Percentiles rank a stretch among this genome's conserved stretches.
These are phyloP conservation scores for Clistopyga incitator DNA, from an alignment of 2,888 invertebrate genomes.

Conservation along the genomic window DNA sequence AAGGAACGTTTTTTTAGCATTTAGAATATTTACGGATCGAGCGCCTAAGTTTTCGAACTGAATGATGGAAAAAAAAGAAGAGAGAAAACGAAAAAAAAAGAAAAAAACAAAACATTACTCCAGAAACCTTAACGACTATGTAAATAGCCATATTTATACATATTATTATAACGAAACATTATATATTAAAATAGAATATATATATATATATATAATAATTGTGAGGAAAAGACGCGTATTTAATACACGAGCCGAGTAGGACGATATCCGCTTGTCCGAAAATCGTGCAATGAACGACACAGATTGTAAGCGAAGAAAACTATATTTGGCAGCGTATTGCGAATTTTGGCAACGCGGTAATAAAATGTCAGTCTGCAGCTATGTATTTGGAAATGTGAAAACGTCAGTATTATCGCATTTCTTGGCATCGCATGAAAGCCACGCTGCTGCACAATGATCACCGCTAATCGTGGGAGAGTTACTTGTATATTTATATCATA, in stretches of 20 bases:
- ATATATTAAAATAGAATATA: slow-evolving; percentile 51
- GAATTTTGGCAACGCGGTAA: slow-evolving; percentile 18
- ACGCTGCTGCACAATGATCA: slow-evolving; percentile 26
- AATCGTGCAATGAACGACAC: slow-evolving; percentile 55
- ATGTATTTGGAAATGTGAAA: slow-evolving; percentile 26
- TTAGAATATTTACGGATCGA: not conserved
- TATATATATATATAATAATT: slow-evolving; percentile 52
- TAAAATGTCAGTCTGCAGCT: slow-evolving; percentile 15
- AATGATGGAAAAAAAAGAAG: slow-evolving; percentile 35
- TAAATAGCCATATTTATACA: slow-evolving; percentile 68
- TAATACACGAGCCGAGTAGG: slow-evolving; percentile 37
- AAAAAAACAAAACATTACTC: slow-evolving; percentile 43
- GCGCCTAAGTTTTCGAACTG: slow-evolving; percentile 22
- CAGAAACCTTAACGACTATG: slow-evolving; percentile 59
- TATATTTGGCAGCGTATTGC: slow-evolving; percentile 34
- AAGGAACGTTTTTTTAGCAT: not conserved
- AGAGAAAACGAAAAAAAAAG: slow-evolving; percentile 20
- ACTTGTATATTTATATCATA: slow-evolving; percentile 68
- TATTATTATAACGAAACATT: slow-evolving; percentile 52
- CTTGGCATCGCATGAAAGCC: slow-evolving; percentile 11
- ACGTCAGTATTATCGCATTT: slow-evolving; percentile 6
- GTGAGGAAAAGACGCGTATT: slow-evolving; percentile 49
- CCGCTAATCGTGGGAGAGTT: slow-evolving; percentile 48
- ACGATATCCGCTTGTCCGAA: slow-evolving; percentile 32
- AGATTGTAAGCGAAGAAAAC: slow-evolving; percentile 32